Evolutionary conservation across 2,797 vertebrate species (phyloP), one percentile per base, ranked within the genome.

Genomic region (Lycodopsis pacificus): DNA sequence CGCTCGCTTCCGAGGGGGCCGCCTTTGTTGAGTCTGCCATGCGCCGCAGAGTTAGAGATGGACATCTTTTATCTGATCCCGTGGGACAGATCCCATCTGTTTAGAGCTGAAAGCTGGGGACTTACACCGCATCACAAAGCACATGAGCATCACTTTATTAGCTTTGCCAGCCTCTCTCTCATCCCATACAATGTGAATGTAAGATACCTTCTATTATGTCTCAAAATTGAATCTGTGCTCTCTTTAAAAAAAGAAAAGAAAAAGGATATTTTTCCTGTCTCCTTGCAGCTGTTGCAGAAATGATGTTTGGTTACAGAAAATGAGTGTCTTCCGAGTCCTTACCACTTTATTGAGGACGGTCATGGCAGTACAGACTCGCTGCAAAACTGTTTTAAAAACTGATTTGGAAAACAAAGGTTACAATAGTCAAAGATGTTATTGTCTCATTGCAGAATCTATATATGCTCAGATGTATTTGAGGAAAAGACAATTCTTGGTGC

Each of bases 151-250:
- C 86, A 86, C 85, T 89, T 89, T 90, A 87, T 91, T 91, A 90
- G 85, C 86, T 79, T 67, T 46, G 81, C 83, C 86, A 85, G 82
- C 77, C 65, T 63, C 56, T 73, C 86, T 76, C 73, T 84, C 78
- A 76, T 89, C 93, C 90, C 88, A 20, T 83, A 77, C 81, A 93
- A 93, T 93, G 93, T 94, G 93, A 93, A 93, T 78, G 77, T 79
- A 79, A 34, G n/a, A 86, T 75, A 77, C 64, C 79, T 64, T 81
- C 79, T 72, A 76, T 85, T 77, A 66, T 89, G 80, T 84, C 72
- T 83, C 67, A 40, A 76, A 86, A 81, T 73, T 76, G 40, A 88
- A 77, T 82, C 36, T 72, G 34, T 76, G 71, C 65, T 77, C 70
- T 81, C 54, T 61, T 36, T 12, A 40, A 27, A 68, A 42, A 54